These are phyloP conservation scores for Eristalinus sepulchralis DNA, from an alignment of 2,888 invertebrate species.

Conservation along the genomic window DNA sequence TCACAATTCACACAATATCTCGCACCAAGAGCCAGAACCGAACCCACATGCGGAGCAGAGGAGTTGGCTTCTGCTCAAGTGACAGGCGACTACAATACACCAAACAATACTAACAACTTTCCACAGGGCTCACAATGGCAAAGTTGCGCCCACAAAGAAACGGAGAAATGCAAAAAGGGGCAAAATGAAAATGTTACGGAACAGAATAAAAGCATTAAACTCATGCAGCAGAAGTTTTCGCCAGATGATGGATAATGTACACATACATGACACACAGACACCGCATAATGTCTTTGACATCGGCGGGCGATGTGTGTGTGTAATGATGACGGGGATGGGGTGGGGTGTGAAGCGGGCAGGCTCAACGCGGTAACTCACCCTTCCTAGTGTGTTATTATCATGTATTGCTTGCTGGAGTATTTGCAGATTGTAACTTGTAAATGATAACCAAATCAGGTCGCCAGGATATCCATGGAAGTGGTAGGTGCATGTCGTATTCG, in stretches of 20 bases:
- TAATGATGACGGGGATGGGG: neutral
- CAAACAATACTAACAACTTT: conserved; percentile 63
- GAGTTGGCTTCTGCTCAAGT: conserved; percentile 60
- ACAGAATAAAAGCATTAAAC: conserved; percentile 54
- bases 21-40: conserved; percentile 34
- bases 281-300: conserved; percentile 17
- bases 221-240: conserved; percentile 35
- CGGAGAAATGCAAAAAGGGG: conserved; percentile 34
- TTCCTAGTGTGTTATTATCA: conserved; percentile 82
- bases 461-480: conserved; percentile 90
- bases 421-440: conserved; percentile 91
- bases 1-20: conserved; percentile 60
- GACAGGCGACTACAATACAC: conserved; percentile 62
- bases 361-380: conserved; percentile 77
- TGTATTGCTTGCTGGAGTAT: conserved; percentile 85
- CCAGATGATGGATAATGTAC: conserved; percentile 23
- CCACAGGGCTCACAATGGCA: conserved; percentile 50
- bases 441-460: conserved; percentile 93
- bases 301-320: neutral
- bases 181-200: conserved; percentile 47
- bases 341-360: neutral
- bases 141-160: conserved; percentile 62
- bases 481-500: conserved; percentile 93
- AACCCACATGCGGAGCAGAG: conserved; percentile 5
- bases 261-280: neutral